phyloP scores from a whole-genome alignment of 1,140 invertebrate species.

The fruit fly (Drosophila melanogaster) region Release_6_plus_ISO1_MT NT_033779.5:4882501-4883000 shows the following conservation, averaged over 20 bases:
- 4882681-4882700: slow-evolving; percentile 63
- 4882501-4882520: slow-evolving; percentile 39
- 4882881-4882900: slow-evolving; percentile 67
- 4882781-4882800: slow-evolving; percentile 81
- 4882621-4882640: slow-evolving; percentile 65
- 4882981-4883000: slow-evolving; percentile 77
- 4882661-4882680: slow-evolving; percentile 79
- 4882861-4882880: slow-evolving; percentile 69
- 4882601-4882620: slow-evolving; percentile 62
- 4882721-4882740: slow-evolving; percentile 21
- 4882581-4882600: slow-evolving; percentile 5
- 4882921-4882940: slow-evolving; percentile 29
- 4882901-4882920: slow-evolving; percentile 58
- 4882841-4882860: slow-evolving; percentile 57
- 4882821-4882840: slow-evolving; percentile 78
- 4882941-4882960: slow-evolving; percentile 62
- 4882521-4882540: slow-evolving; percentile 24
- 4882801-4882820: slow-evolving; percentile 83
- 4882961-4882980: slow-evolving; percentile 78
- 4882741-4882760: slow-evolving; percentile 46
- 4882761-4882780: slow-evolving; percentile 77
- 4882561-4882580: neutral
- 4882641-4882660: slow-evolving; percentile 31
- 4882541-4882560: slow-evolving; percentile 2
- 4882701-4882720: slow-evolving; percentile 24